Percentiles rank a stretch among this genome's conserved stretches.
Conservation (phyloP, 2,113 vertebrate genomes). For the Bucco capensis region DNA sequence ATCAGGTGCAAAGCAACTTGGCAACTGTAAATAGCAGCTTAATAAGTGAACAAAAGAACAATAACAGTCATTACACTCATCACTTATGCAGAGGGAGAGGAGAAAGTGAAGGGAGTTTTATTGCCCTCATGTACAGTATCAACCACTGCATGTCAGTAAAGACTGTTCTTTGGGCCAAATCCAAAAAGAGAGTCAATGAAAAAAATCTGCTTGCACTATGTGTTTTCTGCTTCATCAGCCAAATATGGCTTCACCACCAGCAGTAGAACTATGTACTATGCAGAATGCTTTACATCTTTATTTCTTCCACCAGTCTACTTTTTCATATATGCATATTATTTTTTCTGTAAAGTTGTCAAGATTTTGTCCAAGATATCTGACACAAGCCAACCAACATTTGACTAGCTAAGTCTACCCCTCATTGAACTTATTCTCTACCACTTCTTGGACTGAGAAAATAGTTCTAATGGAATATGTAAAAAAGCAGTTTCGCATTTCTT, state of each 20-base stretch:
- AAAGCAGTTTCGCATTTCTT: conserved; percentile 34
- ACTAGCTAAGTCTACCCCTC: neutral
- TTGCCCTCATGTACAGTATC: neutral
- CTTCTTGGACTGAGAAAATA: neutral
- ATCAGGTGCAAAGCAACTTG: conserved; percentile 11
- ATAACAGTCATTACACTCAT: neutral
- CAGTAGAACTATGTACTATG: neutral
- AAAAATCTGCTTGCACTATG: neutral
- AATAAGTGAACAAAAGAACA: neutral
- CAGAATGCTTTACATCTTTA: neutral
- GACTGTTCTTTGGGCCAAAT: neutral
- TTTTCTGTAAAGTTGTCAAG: neutral
- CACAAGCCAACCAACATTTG: neutral
- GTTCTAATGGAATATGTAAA: conserved; percentile 40
- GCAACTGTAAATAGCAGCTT: neutral
- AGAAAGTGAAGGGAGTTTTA: conserved; percentile 14
- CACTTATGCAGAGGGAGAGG: neutral
- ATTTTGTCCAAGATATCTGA: neutral
- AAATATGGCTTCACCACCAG: neutral
- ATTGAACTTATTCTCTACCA: neutral
- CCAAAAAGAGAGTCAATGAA: neutral
- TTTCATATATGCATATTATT: neutral
- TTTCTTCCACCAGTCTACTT: neutral
- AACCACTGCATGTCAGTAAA: neutral
- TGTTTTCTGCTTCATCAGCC: neutral